Conservation (phyloP, 2,888 invertebrate species). For the Xestobium rufovillosum region DNA sequence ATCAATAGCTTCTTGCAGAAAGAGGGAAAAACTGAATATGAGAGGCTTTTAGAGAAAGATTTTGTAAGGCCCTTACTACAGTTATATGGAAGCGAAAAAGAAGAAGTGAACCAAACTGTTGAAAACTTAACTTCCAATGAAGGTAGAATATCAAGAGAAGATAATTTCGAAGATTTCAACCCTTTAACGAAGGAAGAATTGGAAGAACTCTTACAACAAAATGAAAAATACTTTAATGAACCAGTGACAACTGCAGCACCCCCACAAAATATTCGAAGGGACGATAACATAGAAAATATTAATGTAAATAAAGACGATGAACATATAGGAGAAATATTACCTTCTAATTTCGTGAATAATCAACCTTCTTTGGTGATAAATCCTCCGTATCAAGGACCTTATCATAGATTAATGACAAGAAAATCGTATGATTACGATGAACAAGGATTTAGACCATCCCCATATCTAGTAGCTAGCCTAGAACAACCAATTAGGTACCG, state of each 20-base stretch:
- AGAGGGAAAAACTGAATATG: slow-evolving; percentile 35
- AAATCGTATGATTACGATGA: slow-evolving; percentile 28
- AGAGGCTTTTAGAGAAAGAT: slow-evolving; percentile 36
- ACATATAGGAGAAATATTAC: slow-evolving; percentile 42
- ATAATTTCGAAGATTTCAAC: slow-evolving; percentile 31
- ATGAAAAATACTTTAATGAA: slow-evolving; percentile 27
- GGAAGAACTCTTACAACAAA: slow-evolving; percentile 29
- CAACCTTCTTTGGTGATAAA: slow-evolving; percentile 4
- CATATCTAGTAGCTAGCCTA: slow-evolving; percentile 2
- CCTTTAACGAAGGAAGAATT: slow-evolving; percentile 32
- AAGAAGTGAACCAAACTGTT: slow-evolving; percentile 26
- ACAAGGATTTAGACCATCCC: slow-evolving; percentile 17
- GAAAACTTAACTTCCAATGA: slow-evolving; percentile 11
- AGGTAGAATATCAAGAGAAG: slow-evolving; percentile 34
- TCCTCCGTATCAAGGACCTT: background rate
- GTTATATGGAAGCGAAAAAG: slow-evolving; percentile 32
- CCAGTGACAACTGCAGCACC: background rate
- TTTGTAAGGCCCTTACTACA: slow-evolving; percentile 37
- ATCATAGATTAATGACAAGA: slow-evolving; percentile 12
- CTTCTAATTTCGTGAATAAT: slow-evolving; percentile 29
- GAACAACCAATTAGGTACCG: slow-evolving; percentile 12
- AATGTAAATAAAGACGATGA: slow-evolving; percentile 30
- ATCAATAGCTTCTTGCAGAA: slow-evolving; percentile 31
- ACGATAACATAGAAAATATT: slow-evolving; percentile 24
- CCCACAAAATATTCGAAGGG: slow-evolving; percentile 22